Base-by-base conservation (phyloP, 2,113 vertebrate genomes). In the Ochotona curzoniae region DNA sequence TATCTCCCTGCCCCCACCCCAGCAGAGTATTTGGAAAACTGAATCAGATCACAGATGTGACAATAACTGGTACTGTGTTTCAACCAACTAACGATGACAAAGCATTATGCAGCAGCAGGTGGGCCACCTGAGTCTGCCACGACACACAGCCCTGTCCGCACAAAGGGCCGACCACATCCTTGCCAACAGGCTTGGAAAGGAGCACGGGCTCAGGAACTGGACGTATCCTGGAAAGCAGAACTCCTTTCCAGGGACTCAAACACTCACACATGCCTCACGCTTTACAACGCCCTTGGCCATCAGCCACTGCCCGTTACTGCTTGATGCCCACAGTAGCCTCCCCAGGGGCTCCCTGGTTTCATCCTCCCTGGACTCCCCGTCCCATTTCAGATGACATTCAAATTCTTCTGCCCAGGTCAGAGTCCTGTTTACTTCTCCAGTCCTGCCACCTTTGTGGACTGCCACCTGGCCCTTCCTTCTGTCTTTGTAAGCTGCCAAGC, bases 41-140 rank as follows among this genome's bases (percentile, higher is more conserved):
- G 26, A 83, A 69, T 5, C 15, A 57, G 66, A 30, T 70, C 57
- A 87, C 26, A 93, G 86, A 82, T 47, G 49, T 38, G 84, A 64
- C 54, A 20, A 15, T n/a, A 28, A 49, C 44, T 69, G 35, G 64
- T 61, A 51, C 70, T 54, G 25, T 21, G n/a, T 93, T 54, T 44
- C 5, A 1, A 20, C 26, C 69, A 61, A 64, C 11, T 75, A 47
- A 76, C 26, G 47, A 47, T n/a, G 32, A 14, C 47, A 64, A 75
- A 67, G 21, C 35, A 20, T 38, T 38, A 30, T 84, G 32, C 21
- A 30, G 63, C 63, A 78, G 71, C 20, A 69, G 35, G 28, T 38
- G 17, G 63, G 9, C 61, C 26, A 14, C 1, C 2, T 4, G 35
- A 75, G 12, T 51, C 25, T 5, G 63, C 60, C 4, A n/a, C 0